Base-by-base conservation (phyloP, 2,113 vertebrate genomes). In the Centrocercus urophasianus region DNA sequence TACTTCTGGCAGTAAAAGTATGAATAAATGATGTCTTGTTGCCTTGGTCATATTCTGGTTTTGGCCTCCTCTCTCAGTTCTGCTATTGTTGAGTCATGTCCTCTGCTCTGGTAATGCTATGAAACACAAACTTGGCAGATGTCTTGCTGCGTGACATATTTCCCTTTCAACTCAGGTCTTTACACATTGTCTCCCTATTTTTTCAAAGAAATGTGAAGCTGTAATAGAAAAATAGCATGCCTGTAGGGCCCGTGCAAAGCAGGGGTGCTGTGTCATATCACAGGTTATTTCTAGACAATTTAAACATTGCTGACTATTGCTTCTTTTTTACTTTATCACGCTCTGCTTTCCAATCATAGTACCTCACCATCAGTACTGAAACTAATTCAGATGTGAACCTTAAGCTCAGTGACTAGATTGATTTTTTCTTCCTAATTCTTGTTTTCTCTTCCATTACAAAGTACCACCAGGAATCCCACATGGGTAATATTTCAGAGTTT, bases 391-490 rank as follows among this genome's bases (percentile, higher is more conserved):
- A 83, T 93, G 88, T 92, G 93, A 92, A 82, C 80, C 91, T 88
- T 84, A 24, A 69, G 42, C 61, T 94, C 81, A 57, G 67, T 76
- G 36, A 47, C 73, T 92, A 88, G 96, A 96, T 95, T 92, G 84
- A 96, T 96, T 96, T 95, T 96, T 87, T 83, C 70, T 81, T 95
- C 87, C 73, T 90, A 93, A 86, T 88, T 95, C 88, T 90, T 95
- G 70, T 93, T 93, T 96, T 92, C 50, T n/a, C 56, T 95, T 92
- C 72, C 70, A 88, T 92, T 96, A 89, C 93, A 82, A 95, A 91
- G 57, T 52, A 73, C 42, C 24, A 3, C 48, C 48, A 92, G 88
- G 88, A 94, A 63, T 96, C 88, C 94, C 90, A 92, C 36, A 40
- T 50, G 90, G 71, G 59, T 79, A 95, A 95, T 95, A 47, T 52